Percentiles rank a stretch among this genome's conserved stretches.
Evolutionary conservation across 2,888 invertebrate genomes (phyloP).

Genomic region (Anagyrus pseudococci): DNA sequence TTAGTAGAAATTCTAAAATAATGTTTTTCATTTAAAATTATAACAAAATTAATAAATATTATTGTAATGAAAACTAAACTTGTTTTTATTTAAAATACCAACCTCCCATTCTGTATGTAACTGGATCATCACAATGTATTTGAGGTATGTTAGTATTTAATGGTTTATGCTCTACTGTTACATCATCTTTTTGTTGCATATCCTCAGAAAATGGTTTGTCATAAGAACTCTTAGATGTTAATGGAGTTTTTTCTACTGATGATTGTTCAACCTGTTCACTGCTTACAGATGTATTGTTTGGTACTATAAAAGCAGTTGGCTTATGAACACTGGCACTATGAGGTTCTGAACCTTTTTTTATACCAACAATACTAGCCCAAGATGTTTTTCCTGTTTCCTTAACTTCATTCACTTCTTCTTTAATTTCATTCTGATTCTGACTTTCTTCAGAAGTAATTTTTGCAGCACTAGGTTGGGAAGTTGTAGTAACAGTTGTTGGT

Average conservation of each 20-base stretch:
- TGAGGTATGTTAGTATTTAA: slow-evolving; percentile 33
- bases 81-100: slow-evolving; percentile 49
- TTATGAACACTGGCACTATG: slow-evolving; percentile 39
- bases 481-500: slow-evolving; percentile 16
- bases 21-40: slow-evolving; percentile 10
- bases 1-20: slow-evolving; percentile 75
- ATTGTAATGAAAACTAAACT: not conserved
- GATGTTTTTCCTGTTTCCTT: slow-evolving; percentile 43
- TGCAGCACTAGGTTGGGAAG: slow-evolving; percentile 43
- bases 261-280: slow-evolving; percentile 24
- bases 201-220: slow-evolving; percentile 30
- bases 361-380: slow-evolving; percentile 59
- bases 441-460: slow-evolving; percentile 41
- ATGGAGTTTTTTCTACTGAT: slow-evolving; percentile 19
- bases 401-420: slow-evolving; percentile 38
- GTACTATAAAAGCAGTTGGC: slow-evolving; percentile 50
- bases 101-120: slow-evolving; percentile 77
- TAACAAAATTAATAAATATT: not conserved
- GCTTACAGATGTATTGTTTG: slow-evolving; percentile 37
- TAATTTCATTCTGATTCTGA: slow-evolving; percentile 18
- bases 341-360: slow-evolving; percentile 38
- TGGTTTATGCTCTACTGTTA: slow-evolving; percentile 34
- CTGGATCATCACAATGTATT: slow-evolving; percentile 68
- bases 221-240: slow-evolving; percentile 34
- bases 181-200: slow-evolving; percentile 26